Percentiles rank a stretch among this genome's conserved stretches.
phyloP scores from a whole-genome alignment of 2,113 vertebrate species.

The Dipodomys spectabilis region DNA sequence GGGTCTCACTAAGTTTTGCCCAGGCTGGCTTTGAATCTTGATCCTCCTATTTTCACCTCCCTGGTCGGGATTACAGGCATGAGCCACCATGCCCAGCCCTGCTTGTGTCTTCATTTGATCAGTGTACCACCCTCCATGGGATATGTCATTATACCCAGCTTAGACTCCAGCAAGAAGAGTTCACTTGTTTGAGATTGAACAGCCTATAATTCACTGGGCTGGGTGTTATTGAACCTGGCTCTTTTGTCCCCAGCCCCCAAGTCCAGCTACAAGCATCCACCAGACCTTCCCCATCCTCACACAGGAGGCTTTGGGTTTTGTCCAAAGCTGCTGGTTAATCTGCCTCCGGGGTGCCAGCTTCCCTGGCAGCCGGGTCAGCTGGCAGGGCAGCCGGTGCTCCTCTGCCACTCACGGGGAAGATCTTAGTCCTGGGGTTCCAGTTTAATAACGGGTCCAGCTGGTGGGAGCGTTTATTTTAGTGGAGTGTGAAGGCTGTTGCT shows the following conservation, averaged over 20 bases:
- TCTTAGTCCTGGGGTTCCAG: constrained; percentile 83
- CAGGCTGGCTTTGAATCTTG: too few species aligned
- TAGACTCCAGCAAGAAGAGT: neutral
- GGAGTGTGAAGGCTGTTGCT: constrained; percentile 88
- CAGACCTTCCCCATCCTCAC: neutral
- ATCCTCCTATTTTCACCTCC: too few species aligned
- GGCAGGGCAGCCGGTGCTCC: constrained; percentile 58
- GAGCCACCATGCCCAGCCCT: neutral
- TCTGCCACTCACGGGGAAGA: constrained; percentile 60
- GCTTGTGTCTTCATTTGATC: neutral
- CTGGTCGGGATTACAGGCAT: too few species aligned
- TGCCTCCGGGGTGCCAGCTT: constrained; percentile 62
- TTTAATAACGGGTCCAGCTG: constrained; percentile 87
- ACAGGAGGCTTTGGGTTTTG: neutral
- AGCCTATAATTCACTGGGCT: neutral
- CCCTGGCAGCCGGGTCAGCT: constrained; percentile 60
- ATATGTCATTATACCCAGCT: neutral
- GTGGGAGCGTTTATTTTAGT: constrained; percentile 82
- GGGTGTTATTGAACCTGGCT: neutral
- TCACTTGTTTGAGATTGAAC: accelerated
- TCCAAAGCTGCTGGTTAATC: neutral
- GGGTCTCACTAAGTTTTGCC: too few species aligned
- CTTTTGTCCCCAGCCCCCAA: neutral
- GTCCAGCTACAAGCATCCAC: too few species aligned
- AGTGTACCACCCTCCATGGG: neutral